A percentile compares a stretch with the other conserved stretches of the same genome.
phyloP scores from a whole-genome alignment of 2,888 invertebrate genomes.

The Spilarctia lutea region DNA sequence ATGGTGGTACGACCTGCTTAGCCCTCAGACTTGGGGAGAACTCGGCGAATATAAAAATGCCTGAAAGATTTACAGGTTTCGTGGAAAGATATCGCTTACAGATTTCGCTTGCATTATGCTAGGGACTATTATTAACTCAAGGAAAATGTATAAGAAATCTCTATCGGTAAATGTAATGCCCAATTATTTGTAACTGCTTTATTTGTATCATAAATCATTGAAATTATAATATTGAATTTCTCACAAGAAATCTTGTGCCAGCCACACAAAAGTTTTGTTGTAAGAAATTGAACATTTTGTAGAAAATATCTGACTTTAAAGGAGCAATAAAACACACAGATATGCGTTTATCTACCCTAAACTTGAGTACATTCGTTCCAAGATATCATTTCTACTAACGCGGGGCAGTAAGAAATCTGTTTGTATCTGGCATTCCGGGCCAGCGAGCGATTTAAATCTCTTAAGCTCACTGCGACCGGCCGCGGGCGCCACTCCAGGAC shows the following conservation, averaged over 20 bases:
- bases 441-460: conserved; percentile 86
- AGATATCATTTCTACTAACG: conserved; percentile 68
- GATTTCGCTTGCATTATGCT: conserved; percentile 78
- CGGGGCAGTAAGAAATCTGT: conserved; percentile 80
- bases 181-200: neutral
- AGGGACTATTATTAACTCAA: conserved; percentile 49
- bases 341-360: conserved; percentile 56
- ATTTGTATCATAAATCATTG: neutral
- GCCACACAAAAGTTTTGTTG: conserved; percentile 3
- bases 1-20: conserved; percentile 84
- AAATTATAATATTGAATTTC: neutral
- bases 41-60: conserved; percentile 84
- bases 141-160: conserved; percentile 30
- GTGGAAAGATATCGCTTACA: conserved; percentile 75
- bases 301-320: conserved; percentile 35
- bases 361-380: conserved; percentile 55
- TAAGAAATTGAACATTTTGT: conserved; percentile 22
- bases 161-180: neutral
- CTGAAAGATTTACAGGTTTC: conserved; percentile 85
- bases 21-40: conserved; percentile 75
- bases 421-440: conserved; percentile 85
- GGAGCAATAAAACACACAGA: conserved; percentile 54
- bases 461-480: conserved; percentile 82
- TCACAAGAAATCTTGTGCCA: neutral
- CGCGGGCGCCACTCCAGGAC: conserved; percentile 78